Base-by-base conservation (phyloP, 2,888 invertebrate genomes). In the Dichetophora obliterata region DNA sequence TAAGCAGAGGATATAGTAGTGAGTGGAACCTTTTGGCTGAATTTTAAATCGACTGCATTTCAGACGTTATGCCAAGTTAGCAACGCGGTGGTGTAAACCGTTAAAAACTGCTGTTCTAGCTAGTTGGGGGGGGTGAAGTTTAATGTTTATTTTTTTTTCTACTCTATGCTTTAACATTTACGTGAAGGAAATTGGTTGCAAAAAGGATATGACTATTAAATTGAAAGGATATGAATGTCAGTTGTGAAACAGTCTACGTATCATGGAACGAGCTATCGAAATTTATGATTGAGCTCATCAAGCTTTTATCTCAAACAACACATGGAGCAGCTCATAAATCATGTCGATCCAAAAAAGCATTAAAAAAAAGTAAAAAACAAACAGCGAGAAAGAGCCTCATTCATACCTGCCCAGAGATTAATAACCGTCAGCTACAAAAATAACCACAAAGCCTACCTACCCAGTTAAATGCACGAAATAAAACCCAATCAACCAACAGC, bases 151-250 rank as follows among this genome's bases (percentile, higher is more conserved):
- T 34, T 27, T 31, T 61, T 14, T 16, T 9, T 31, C 5, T 65
- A 65, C 19, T 31, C 43, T 57, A 43, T 5, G 5, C 5, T 43
- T 22, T 59, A 34, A 73, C 72, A 59, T 71, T 71, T 71, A 19
- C 11, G 37, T n/a, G 9, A 43, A 34, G 71, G 71, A 71, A 71
- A 59, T 71, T 57, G 48, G 57, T 59, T 71, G 48, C 48, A 11
- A 73, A 61, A 59, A 59, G 43, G 71, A 72, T 72, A 59, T 57
- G 59, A 24, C 52, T 69, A 69, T 52, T 52, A 69, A 48, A 34
- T 16, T 16, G 61, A 22, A 14, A 66, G 66, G 66, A n/a, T 43
- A 66, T 19, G 66, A 37, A 63, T 14, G 63, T 16, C 63, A 63
- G 63, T 14, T 27, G 19, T n/a, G 14, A 43, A 59, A 27, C 14